A percentile compares a stretch with the other conserved stretches of the same genome.
Evolutionary conservation across 1,140 invertebrate species (phyloP).

Genomic region (Achatina immaculata): DNA sequence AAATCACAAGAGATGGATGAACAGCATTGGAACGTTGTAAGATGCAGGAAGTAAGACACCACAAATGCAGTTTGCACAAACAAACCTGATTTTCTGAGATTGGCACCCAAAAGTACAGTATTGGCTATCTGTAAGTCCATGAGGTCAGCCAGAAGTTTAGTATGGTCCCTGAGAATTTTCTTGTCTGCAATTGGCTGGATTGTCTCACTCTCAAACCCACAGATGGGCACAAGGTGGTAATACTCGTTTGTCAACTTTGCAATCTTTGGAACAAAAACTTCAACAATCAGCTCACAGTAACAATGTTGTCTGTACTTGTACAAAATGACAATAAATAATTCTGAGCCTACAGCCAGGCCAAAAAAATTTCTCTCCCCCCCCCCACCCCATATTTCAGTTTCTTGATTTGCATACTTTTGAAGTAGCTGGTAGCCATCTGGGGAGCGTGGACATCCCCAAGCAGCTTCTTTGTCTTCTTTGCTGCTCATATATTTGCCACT

Average conservation of each 20-base stretch:
- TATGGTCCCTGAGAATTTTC: slow-evolving; percentile 59
- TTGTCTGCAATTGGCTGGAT: slow-evolving; percentile 66
- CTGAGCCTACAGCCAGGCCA: neutral
- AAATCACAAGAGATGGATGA: no score
- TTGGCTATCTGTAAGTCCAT: slow-evolving; percentile 70
- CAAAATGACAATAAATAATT: neutral
- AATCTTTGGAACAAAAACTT: slow-evolving; percentile 57
- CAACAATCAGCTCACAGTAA: no score
- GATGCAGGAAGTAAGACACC: no score
- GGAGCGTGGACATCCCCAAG: no score
- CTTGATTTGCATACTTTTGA: no score
- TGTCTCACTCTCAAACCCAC: slow-evolving; percentile 70
- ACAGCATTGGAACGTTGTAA: no score
- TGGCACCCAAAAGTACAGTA: slow-evolving; percentile 69
- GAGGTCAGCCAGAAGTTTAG: slow-evolving; percentile 65
- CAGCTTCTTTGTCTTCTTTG: no score
- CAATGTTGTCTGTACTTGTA: neutral
- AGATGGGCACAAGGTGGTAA: slow-evolving; percentile 71
- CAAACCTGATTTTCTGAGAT: slow-evolving; percentile 60
- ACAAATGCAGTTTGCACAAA: neutral
- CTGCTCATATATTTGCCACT: no score
- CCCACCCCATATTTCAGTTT: no score
- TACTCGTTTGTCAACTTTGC: slow-evolving; percentile 72
- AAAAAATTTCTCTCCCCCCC: neutral
- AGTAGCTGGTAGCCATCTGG: no score